Percentiles rank a stretch among this genome's conserved stretches.
These are phyloP conservation scores for Eulemur rufifrons DNA, from an alignment of 2,113 vertebrate species.

Conservation along the genomic window DNA sequence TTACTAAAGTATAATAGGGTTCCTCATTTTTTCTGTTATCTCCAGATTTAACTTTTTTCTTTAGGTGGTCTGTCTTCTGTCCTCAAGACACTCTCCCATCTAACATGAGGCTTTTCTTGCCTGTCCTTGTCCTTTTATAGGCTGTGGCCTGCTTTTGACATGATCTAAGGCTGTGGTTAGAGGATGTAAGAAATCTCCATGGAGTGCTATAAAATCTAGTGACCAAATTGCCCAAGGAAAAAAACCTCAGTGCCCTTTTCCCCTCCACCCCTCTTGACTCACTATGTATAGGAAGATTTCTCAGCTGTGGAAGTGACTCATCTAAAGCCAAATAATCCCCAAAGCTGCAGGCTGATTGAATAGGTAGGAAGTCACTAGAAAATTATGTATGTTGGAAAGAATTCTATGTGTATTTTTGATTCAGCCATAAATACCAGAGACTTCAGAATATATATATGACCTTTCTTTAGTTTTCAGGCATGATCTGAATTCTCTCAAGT, in stretches of 20 bases:
- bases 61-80: background rate
- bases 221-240: background rate
- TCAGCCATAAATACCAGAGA: conserved; percentile 21
- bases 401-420: background rate
- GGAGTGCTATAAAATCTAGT: background rate
- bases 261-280: background rate
- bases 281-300: background rate
- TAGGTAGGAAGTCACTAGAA: background rate
- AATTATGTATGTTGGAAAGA: background rate
- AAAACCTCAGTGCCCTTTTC: background rate
- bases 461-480: background rate
- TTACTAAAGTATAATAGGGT: background rate
- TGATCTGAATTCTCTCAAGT: conserved; percentile 34
- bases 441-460: background rate
- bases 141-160: background rate
- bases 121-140: background rate
- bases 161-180: background rate
- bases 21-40: background rate
- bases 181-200: background rate
- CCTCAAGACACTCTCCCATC: background rate
- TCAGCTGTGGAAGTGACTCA: background rate
- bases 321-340: background rate
- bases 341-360: background rate
- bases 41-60: conserved; percentile 4
- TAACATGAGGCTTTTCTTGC: background rate